Conservation (phyloP, 2,888 invertebrate genomes). For the Lumbricus terrestris region DNA sequence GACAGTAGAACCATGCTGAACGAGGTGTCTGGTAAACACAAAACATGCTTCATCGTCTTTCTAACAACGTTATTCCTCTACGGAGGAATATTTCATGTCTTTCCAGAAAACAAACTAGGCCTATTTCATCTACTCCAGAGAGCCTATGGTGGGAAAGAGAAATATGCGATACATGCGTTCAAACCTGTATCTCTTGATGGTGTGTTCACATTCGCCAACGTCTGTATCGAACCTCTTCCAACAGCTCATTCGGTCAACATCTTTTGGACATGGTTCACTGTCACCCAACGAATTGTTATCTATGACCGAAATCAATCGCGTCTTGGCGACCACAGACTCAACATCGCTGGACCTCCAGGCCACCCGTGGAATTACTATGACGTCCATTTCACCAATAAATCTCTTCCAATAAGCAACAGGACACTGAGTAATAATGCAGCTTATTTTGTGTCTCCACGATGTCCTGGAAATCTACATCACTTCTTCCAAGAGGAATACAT, state of each 20-base stretch:
- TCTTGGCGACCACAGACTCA: background rate
- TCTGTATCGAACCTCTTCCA: conserved; percentile 18
- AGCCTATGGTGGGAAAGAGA: background rate
- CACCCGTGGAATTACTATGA: conserved; percentile 20
- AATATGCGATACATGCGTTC: background rate
- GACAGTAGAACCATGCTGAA: too few relatives aligned
- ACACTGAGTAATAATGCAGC: background rate
- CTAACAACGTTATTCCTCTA: background rate
- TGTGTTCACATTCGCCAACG: conserved; percentile 19
- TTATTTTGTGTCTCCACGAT: conserved; percentile 19
- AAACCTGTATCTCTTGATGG: background rate
- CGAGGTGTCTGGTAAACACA: background rate
- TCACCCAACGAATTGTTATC: conserved; percentile 21
- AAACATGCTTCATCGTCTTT: background rate
- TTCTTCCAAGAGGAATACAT: conserved; percentile 25
- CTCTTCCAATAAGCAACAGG: background rate
- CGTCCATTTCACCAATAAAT: background rate
- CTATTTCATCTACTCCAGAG: background rate
- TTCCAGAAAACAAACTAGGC: background rate
- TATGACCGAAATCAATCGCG: conserved; percentile 4
- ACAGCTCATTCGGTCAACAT: background rate
- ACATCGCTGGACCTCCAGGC: conserved; percentile 6
- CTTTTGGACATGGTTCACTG: background rate
- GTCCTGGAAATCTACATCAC: conserved; percentile 27
- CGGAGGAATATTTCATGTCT: background rate